Evolutionary conservation across 1,140 invertebrate genomes (phyloP).

Genomic region (Habropoda laboriosa): DNA sequence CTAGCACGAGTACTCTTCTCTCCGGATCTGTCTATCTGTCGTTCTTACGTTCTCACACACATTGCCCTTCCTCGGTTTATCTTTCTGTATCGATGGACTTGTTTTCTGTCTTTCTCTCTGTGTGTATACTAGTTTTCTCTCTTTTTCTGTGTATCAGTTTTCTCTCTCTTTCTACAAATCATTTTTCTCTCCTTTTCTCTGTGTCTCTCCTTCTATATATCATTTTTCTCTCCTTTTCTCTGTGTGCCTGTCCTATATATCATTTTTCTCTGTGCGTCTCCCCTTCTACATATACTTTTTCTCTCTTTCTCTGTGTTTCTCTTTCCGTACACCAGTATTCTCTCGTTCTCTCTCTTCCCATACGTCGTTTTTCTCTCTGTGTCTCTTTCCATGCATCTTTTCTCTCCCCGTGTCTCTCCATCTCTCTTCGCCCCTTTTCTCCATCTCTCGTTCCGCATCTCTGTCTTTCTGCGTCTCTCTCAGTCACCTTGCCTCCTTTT

Average conservation of each 20-base stretch:
- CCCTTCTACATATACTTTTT: not conserved
- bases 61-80: not conserved
- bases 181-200: too few relatives aligned
- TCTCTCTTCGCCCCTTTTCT: not conserved
- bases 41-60: not conserved
- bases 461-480: not conserved
- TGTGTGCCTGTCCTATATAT: too few relatives aligned
- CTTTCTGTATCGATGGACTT: constrained; percentile 23
- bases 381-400: not conserved
- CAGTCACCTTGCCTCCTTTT: not conserved
- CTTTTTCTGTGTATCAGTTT: not conserved
- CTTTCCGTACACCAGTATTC: not conserved
- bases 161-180: too few relatives aligned
- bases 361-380: not conserved
- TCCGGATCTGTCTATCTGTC: not conserved
- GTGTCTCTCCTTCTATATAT: too few relatives aligned
- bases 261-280: not conserved
- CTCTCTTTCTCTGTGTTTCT: not conserved
- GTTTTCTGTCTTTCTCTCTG: not conserved
- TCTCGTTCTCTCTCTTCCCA: too few relatives aligned
- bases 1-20: not conserved
- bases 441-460: not conserved
- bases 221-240: not conserved
- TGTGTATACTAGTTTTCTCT: constrained; percentile 5
- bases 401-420: not conserved